Evolutionary conservation across 2,888 invertebrate genomes (phyloP), one percentile per base, ranked within the genome.

Genomic region (Heliconius aoede): DNA sequence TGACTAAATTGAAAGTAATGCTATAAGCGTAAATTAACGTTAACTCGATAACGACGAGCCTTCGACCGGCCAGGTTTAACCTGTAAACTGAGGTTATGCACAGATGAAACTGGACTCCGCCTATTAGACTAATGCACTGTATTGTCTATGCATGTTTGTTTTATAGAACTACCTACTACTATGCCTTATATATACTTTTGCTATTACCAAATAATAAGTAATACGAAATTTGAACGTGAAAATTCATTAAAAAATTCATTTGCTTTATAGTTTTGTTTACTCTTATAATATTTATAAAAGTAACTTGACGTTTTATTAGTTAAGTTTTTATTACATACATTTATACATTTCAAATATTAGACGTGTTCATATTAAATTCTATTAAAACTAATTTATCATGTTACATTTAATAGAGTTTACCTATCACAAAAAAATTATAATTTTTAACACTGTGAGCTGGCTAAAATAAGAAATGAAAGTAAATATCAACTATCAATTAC

Each of bases 41-140:
- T 86, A 86, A 86, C 84, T 86, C 83, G 84, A 86, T 86, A 86
- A 86, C 85, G 82, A 85, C 73, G 82, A 82, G 81, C 81, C 79
- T 81, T 82, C 81, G 79, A 79, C 80, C 80, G 80, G 79, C 79
- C 79, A 81, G 83, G 79, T 81, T 80, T 79, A 82, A 80, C 82
- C 82, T 81, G 82, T 81, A 81, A 81, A 82, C 80, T 80, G 75
- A 81, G 81, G 81, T 80, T 80, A 79, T 78, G 73, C 69, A 73
- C 77, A 77, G 77, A 75, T 69, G 64, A 78, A 77, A 80, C 79
- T 78, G 74, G 78, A 74, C 69, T 60, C 72, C 60, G 65, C 68
- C 40, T 65, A 78, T 80, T 77, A 78, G 72, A 80, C 77, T 81
- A 69, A 73, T 72, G 61, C 40, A 71, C 60, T 58, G 62, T 67